Evolutionary conservation across 2,888 invertebrate species (phyloP), one percentile per base, ranked within the genome.

Genomic region (Catotricha subobsoleta): DNA sequence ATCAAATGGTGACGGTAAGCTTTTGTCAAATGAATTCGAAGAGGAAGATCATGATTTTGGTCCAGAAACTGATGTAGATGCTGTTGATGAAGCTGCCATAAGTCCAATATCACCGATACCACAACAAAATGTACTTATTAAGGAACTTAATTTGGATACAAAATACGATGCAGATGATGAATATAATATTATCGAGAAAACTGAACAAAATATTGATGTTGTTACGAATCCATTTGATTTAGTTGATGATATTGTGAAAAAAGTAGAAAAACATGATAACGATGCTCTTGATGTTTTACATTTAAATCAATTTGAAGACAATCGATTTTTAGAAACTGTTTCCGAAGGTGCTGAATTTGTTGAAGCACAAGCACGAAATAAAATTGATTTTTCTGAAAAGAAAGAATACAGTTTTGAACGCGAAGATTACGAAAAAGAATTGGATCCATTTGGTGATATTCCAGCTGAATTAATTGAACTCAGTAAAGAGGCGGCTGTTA

Each of bases 41-140:
- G 64, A 64, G 48, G 73, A 74, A 50, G 73, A 72, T 50, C 72
- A 72, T 45, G 77, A 80, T 58, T 67, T 79, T 48, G 81, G 80
- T 3, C 80, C 80, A 1, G 81, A 81, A 64, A 80, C 79, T 1
- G 76, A 80, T 47, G 79, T 80, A 9, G 81, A 80, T 57, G 69
- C 71, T 20, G 68, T 72, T 42, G 68, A 72, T 48, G 73, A 72
- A 20, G 21, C 20, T 34, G 34, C 34, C 34, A 34, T 34, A 34
- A 34, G 34, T 12, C 34, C 34, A 21, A 3, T 34, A 13, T 34
- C 34, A 21, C 34, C 34, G 7, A 20, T n/a, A 23, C 6, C 20
- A 34, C 19, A 23, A 36, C n/a, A 9, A 36, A 27, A 19, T 15
- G 13, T 16, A 13, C n/a, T 4, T 10, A n/a, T 15, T 25, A 37